Conservation (phyloP, 2,888 invertebrate genomes). For the Amaurobius ferox region DNA sequence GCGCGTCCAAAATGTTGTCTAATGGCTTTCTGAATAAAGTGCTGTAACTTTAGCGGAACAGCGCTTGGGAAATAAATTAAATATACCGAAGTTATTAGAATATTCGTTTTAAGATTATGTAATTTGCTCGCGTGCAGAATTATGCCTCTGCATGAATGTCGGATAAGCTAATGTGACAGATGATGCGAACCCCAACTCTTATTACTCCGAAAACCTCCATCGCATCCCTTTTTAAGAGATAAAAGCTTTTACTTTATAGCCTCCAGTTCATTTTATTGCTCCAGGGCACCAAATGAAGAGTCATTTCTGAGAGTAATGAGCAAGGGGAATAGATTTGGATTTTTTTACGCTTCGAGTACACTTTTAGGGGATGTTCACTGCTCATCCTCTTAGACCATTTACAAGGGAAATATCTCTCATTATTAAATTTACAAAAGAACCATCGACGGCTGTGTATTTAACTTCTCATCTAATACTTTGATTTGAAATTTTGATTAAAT, state of each 20-base stretch:
- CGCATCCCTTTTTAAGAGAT: conserved; percentile 17
- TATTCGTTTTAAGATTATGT: conserved; percentile 19
- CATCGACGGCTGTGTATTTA: no score
- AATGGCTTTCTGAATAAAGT: neutral
- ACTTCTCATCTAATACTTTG: no score
- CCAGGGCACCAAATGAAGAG: neutral
- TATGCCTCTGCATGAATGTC: neutral
- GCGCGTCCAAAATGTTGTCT: neutral
- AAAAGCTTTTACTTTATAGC: conserved; percentile 17
- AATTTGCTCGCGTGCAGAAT: conserved; percentile 3
- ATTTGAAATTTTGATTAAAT: no score
- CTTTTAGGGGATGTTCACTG: conserved; percentile 10
- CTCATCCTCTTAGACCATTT: no score
- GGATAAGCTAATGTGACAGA: conserved; percentile 31
- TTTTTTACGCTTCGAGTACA: conserved; percentile 2
- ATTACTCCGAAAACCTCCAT: conserved; percentile 18
- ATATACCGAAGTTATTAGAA: neutral
- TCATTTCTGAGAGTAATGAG: conserved; percentile 33
- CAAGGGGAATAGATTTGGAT: conserved; percentile 14
- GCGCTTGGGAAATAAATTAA: neutral
- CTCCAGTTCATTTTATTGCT: conserved; percentile 23
- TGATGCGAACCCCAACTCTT: conserved; percentile 10
- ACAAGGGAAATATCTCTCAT: no score
- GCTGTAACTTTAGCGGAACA: neutral
- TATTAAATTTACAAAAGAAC: no score